phyloP scores from a whole-genome alignment of 2,888 invertebrate species.

The Pherbina coryleti region DNA sequence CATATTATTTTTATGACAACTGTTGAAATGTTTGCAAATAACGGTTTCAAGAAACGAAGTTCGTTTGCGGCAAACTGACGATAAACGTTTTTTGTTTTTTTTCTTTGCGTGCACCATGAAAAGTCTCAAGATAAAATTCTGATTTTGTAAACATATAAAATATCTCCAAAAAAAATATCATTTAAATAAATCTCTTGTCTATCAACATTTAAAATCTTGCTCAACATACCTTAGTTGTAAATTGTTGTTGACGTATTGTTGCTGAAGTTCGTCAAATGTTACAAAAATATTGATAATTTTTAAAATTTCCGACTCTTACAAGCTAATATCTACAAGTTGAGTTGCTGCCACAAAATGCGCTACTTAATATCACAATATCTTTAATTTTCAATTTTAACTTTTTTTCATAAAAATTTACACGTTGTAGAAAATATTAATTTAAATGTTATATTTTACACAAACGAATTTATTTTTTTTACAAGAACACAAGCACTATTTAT shows the following conservation, averaged over 20 bases:
- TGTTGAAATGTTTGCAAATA: no score
- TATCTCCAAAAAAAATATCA: no score
- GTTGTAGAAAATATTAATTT: no score
- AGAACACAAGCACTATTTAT: background rate
- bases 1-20: no score
- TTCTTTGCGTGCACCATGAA: no score
- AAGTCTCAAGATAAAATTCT: no score
- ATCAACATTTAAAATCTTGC: no score
- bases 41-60: no score
- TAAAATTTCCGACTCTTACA: background rate
- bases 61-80: no score
- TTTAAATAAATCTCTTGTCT: no score
- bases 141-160: no score
- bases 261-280: background rate
- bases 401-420: background rate
- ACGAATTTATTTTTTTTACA: background rate
- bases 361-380: constrained; percentile 59
- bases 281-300: constrained; percentile 10
- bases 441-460: background rate
- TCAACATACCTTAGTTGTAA: constrained; percentile 14
- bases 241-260: background rate
- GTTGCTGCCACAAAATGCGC: constrained; percentile 1
- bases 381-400: background rate
- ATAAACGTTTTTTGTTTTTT: no score
- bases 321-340: constrained; percentile 19